phyloP scores from a whole-genome alignment of 35 echinoderm and acorn worm species.

The Amphiura filiformis region DNA sequence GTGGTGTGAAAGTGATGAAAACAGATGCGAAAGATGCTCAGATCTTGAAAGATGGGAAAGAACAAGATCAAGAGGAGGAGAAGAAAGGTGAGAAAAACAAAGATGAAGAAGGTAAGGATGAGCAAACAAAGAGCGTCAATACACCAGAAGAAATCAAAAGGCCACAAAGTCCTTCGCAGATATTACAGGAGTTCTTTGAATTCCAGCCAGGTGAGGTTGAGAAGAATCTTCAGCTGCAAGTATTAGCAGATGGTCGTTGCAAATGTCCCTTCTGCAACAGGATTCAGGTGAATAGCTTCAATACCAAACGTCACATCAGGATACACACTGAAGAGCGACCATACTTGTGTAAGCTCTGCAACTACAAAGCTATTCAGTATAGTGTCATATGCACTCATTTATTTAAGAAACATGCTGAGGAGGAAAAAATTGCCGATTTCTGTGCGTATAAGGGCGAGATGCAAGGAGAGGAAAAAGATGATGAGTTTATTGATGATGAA shows the following conservation, averaged over 20 bases:
- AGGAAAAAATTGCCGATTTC: not conserved
- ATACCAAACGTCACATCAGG: not conserved
- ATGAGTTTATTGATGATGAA: too few species aligned
- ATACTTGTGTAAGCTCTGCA: not conserved
- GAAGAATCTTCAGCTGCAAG: not conserved
- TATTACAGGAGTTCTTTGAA: not conserved
- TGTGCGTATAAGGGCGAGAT: not conserved
- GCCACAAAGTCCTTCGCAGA: not conserved
- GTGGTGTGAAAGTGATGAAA: not conserved
- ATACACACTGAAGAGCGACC: not conserved
- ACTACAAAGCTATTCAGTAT: conserved; percentile 2
- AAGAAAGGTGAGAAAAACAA: not conserved
- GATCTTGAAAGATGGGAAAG: too few species aligned
- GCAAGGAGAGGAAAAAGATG: too few species aligned
- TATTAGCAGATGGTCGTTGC: not conserved
- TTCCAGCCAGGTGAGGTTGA: not conserved
- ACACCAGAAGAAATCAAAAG: too few species aligned
- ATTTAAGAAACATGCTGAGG: not conserved
- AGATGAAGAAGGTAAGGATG: not conserved
- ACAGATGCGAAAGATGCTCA: too few species aligned
- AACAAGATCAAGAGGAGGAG: not conserved
- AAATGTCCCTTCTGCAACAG: not conserved
- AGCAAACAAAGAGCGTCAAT: too few species aligned
- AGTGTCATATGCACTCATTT: not conserved
- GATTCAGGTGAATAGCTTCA: not conserved